Evolutionary conservation across 2,113 vertebrate genomes (phyloP).

Genomic region (Gobiocypris rarus): DNA sequence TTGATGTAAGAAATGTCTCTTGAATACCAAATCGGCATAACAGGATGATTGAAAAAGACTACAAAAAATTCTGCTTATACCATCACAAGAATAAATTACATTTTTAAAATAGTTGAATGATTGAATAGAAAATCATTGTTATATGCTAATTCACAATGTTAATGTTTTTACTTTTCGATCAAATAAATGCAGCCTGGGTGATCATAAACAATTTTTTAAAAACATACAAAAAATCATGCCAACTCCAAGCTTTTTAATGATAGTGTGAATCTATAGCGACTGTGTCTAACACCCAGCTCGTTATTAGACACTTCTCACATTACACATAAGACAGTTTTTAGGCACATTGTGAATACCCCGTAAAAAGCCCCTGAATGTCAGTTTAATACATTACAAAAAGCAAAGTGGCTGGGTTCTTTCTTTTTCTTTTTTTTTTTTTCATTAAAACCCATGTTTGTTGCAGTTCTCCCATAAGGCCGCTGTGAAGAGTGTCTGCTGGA

Average conservation of each 20-base stretch:
- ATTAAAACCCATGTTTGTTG: background rate
- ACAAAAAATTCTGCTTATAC: background rate
- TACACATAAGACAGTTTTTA: background rate
- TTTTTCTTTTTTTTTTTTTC: background rate
- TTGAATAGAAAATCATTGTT: background rate
- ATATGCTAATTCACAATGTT: background rate
- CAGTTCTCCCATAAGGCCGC: constrained; percentile 5
- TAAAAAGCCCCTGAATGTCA: background rate
- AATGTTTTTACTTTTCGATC: background rate
- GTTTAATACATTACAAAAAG: background rate
- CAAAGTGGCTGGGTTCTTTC: background rate
- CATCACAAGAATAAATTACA: background rate
- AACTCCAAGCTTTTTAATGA: background rate
- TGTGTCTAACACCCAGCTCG: background rate
- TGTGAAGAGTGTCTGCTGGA: background rate
- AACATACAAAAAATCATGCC: background rate
- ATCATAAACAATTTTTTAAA: too few relatives aligned
- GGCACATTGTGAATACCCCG: background rate
- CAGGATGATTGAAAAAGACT: background rate
- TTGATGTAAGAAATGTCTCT: too few relatives aligned
- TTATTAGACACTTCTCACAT: background rate
- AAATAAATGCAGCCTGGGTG: background rate
- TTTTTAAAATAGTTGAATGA: background rate
- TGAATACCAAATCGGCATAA: background rate
- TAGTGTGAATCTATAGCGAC: background rate